Conservation (phyloP, 2,113 vertebrate genomes). For the Rhinolophus sinicus region DNA sequence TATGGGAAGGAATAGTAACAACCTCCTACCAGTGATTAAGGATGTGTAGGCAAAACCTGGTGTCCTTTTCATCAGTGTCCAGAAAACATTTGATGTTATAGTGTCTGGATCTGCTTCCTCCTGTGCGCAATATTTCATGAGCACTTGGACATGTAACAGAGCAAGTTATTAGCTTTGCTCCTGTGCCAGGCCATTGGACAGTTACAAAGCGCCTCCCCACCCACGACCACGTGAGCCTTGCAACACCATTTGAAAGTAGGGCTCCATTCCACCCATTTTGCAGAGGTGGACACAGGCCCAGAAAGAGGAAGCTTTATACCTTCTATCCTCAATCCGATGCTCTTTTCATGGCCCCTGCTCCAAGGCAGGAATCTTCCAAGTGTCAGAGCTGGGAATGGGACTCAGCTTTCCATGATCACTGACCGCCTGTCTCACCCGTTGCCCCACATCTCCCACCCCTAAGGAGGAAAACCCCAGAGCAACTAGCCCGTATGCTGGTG, state of each 20-base stretch:
- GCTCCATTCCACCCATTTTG: not conserved
- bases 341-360: not conserved
- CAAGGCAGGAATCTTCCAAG: not conserved
- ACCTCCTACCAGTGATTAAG: not conserved
- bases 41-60: not conserved
- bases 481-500: not conserved
- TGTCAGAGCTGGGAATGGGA: not conserved
- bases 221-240: fast-evolving
- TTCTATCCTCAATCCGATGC: not conserved
- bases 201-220: fast-evolving
- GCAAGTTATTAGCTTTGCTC: not conserved
- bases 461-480: not conserved
- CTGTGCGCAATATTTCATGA: not conserved
- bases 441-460: not conserved
- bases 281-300: not conserved
- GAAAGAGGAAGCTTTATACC: not conserved
- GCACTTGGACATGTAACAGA: not conserved
- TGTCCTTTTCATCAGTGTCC: not conserved
- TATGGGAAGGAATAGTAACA: not conserved
- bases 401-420: not conserved
- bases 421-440: not conserved
- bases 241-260: not conserved
- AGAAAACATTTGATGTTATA: not conserved
- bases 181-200: not conserved
- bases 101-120: not conserved